Percentiles rank a stretch among this genome's conserved stretches.
phyloP scores from a whole-genome alignment of 2,797 vertebrate species.

The Brotogeris chrysoptera region DNA sequence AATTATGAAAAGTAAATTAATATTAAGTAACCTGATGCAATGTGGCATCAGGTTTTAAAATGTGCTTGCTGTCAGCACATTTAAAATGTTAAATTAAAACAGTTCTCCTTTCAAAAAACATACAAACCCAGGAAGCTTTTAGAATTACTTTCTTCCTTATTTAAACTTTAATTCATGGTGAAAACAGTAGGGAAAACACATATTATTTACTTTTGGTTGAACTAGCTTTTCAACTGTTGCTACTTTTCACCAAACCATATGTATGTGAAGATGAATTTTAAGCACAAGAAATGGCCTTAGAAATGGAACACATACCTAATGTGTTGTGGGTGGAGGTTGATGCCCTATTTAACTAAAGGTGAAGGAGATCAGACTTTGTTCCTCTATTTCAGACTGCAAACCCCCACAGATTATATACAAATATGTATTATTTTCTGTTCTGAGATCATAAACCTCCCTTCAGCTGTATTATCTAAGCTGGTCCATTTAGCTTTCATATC shows the following conservation, averaged over 20 bases:
- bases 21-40: conserved; percentile 74
- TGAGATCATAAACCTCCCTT: neutral
- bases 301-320: neutral
- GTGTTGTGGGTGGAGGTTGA: neutral
- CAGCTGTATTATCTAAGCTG: neutral
- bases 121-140: conserved; percentile 6
- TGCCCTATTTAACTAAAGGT: neutral
- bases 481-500: neutral
- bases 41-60: conserved; percentile 61
- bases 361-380: neutral
- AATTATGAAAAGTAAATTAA: conserved; percentile 84
- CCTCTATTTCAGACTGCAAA: neutral
- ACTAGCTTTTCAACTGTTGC: neutral
- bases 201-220: neutral
- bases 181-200: neutral
- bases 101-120: neutral
- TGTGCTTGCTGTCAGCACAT: conserved; percentile 73
- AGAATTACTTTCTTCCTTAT: conserved; percentile 7
- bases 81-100: conserved; percentile 54
- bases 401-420: neutral
- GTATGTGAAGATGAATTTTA: neutral
- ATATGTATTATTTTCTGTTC: neutral
- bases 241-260: neutral
- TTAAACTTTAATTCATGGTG: conserved; percentile 22
- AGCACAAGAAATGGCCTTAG: neutral